A percentile compares a stretch with the other conserved stretches of the same genome.
These are phyloP conservation scores for Pseudococcus viburni DNA, from an alignment of 2,888 invertebrate species.

Conservation along the genomic window DNA sequence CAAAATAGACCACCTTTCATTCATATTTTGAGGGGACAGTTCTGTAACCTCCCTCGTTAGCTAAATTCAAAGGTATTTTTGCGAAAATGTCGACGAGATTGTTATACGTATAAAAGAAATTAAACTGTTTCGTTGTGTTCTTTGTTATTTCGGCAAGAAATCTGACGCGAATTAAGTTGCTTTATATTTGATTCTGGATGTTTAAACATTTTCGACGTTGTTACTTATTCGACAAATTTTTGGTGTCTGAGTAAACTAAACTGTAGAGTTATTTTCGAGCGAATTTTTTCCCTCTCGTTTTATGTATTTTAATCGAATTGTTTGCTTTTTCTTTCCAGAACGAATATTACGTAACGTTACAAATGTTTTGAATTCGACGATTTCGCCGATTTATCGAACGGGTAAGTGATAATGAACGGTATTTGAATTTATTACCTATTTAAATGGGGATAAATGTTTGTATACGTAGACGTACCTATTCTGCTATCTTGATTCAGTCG, in stretches of 20 bases:
- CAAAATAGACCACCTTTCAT: too few relatives aligned
- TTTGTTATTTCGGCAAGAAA: neutral
- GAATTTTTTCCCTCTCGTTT: neutral
- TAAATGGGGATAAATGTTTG: neutral
- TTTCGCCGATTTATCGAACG: neutral
- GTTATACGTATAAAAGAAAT: neutral
- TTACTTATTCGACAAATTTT: neutral
- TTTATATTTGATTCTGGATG: conserved; percentile 7
- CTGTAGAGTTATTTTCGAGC: neutral
- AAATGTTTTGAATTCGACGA: conserved; percentile 1
- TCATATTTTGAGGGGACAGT: too few relatives aligned
- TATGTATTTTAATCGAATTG: neutral
- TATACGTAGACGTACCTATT: neutral
- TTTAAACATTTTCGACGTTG: conserved; percentile 22
- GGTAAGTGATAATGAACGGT: neutral
- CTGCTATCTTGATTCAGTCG: neutral
- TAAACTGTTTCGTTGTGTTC: neutral
- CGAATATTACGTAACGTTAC: neutral
- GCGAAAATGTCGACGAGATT: conserved; percentile 12
- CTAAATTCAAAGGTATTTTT: neutral
- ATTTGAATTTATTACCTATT: neutral
- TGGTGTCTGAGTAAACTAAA: neutral
- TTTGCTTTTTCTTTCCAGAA: neutral
- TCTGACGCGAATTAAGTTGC: conserved; percentile 7
- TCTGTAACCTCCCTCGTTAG: too few relatives aligned